A percentile compares a stretch with the other conserved stretches of the same genome.
phyloP scores from a whole-genome alignment of 1,140 invertebrate species.

The Hetaerina americana region DNA sequence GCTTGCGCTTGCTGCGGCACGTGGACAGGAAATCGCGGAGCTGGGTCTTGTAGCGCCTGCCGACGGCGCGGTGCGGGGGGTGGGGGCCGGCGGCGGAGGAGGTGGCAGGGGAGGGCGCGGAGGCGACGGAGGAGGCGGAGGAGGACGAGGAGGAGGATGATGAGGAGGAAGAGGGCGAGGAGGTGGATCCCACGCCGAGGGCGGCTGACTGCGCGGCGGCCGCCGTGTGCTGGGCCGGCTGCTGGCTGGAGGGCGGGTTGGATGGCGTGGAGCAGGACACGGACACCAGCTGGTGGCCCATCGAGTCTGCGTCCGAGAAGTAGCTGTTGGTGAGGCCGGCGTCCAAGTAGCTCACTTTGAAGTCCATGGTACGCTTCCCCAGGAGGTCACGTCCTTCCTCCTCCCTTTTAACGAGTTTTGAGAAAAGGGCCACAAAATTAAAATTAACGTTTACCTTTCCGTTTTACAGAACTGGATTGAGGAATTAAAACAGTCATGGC shows the following conservation, averaged over 20 bases:
- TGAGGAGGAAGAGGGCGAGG: constrained; percentile 14
- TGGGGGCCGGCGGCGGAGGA: neutral
- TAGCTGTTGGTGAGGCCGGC: constrained; percentile 81
- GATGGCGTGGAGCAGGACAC: constrained; percentile 32
- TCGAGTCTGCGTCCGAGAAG: constrained; percentile 67
- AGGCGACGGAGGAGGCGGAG: neutral
- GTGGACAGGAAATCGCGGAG: constrained; percentile 83
- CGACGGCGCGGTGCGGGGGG: constrained; percentile 36
- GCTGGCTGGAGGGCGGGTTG: constrained; percentile 30
- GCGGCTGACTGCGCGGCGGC: neutral
- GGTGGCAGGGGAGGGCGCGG: neutral
- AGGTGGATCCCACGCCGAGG: constrained; percentile 11
- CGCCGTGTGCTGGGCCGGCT: constrained; percentile 50
- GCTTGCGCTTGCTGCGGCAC: constrained; percentile 78
- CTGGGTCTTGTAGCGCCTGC: constrained; percentile 83
- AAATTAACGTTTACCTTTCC: too few species aligned
- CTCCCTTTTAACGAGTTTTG: too few species aligned
- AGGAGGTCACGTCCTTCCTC: constrained; percentile 93
- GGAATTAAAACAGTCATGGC: too few species aligned
- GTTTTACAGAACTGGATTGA: too few species aligned
- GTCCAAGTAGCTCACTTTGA: constrained; percentile 94
- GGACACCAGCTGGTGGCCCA: constrained; percentile 23
- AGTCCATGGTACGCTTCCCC: constrained; percentile 95
- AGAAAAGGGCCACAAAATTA: too few species aligned
- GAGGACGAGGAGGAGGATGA: neutral